Base-by-base conservation (phyloP, 2,797 vertebrate genomes). In the Phyllotis vaccarum region DNA sequence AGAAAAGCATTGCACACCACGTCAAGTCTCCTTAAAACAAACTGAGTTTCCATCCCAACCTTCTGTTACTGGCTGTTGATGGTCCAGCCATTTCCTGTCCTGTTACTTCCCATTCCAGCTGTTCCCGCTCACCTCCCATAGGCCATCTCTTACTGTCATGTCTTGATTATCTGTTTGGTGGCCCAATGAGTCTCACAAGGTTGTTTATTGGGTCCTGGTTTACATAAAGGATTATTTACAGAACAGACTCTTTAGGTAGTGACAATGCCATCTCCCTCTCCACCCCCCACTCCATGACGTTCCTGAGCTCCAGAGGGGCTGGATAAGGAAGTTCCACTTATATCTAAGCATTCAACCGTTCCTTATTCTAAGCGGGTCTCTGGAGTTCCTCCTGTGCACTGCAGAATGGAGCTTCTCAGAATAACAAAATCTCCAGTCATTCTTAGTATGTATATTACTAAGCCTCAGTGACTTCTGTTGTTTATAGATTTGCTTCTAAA, bases 401-500 rank as follows among this genome's bases (percentile, higher is more conserved):
- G 56, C 40, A 64, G 40, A 64, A 19, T 17, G 46, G 29, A 43
- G 40, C 24, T 49, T 34, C 29, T 66, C 37, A 46, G 17, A 68
- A n/a, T 60, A 31, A 66, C 43, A 90, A 75, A 96, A 87, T 46
- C 83, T 54, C 79, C 17, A 79, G 62, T 64, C 92, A 90, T 89
- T 86, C 79, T 88, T 72, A 54, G 40, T 54, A 72, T 34, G 43
- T 54, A 78, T 0, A 54, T 21, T 34, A 82, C 14, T 68, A 52
- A 64, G 43, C 37, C 49, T 85, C 13, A 5, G n/a, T 58, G 37
- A 89, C 2, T 46, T 94, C 43, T 96, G 8, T 40, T 31, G 31
- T 70, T 70, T 43, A 60, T 4, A 81, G 24, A 83, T 82, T 27
- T 31, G 29, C 37, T 31, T 83, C 17, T 64, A 21, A 64, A 81